A percentile compares a stretch with the other conserved stretches of the same genome.
Evolutionary conservation across 2,797 vertebrate species (phyloP).

Genomic region (Sitta carolinensis): DNA sequence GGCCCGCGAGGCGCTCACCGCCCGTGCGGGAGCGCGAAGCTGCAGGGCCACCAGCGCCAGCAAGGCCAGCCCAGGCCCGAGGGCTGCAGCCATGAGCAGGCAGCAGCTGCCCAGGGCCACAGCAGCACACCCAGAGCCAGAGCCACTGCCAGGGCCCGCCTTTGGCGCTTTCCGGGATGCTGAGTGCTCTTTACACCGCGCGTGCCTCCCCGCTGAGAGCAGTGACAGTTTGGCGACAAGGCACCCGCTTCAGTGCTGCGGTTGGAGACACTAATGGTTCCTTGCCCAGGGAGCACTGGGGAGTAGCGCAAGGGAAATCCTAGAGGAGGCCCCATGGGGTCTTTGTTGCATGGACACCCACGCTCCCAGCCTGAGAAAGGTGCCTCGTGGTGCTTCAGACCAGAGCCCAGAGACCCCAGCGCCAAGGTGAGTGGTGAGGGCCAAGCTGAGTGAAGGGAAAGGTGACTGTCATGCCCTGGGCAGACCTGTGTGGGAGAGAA

Average conservation of each 20-base stretch:
- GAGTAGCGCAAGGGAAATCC: accelerated
- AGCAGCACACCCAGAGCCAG: background rate
- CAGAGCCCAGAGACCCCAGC: background rate
- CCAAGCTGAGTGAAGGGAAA: background rate
- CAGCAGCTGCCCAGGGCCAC: background rate
- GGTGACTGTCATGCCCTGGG: background rate
- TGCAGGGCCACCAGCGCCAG: background rate
- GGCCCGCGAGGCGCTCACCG: background rate
- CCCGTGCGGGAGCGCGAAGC: accelerated
- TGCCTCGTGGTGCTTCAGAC: background rate
- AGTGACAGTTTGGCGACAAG: background rate
- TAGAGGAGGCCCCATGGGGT: background rate
- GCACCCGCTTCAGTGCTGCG: accelerated
- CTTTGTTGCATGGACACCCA: no score
- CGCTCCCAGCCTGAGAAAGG: background rate
- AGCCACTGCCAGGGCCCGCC: accelerated
- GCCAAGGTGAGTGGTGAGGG: background rate
- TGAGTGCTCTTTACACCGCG: background rate
- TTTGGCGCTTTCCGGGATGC: background rate
- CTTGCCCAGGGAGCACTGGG: background rate
- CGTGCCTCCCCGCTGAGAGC: background rate
- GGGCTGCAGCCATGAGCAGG: background rate
- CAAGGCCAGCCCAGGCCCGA: accelerated
- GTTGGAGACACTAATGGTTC: background rate
- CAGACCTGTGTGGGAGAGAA: background rate